Evolutionary conservation across 92 coral and sea anemone species (phyloP), one percentile per base, ranked within the genome.

Genomic region (Zoanthus gigantus): DNA sequence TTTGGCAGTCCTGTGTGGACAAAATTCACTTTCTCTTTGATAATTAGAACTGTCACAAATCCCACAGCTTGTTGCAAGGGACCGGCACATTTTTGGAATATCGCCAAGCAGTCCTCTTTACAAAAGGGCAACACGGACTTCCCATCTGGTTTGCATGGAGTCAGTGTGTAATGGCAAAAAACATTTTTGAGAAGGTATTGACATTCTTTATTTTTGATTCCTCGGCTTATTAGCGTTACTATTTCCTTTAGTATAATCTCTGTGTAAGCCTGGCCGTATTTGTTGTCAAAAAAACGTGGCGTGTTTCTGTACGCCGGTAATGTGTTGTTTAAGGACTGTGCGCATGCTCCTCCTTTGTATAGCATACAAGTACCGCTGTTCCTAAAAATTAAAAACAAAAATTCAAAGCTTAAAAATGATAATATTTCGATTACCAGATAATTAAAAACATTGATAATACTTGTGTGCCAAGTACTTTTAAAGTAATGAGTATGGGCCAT

Each of bases 271-370:
- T 91, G 72, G 28, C 99, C 96, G 10, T 92, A 88, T 71, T 87
- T 91, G 95, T 97, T 94, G 79, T 94, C 98, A 74, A 97, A 61
- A 88, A 97, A 97, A 31, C 99, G 94, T 0, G 90, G 94, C 0
- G 94, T 86, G 23, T 86, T 69, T 17, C 94, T 86, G 71, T 86
- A 86, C 11, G 78, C 4, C 4, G 88, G 75, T 9, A 97, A 87
- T 2, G 99, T 93, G 18, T 88, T 74, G 92, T 94, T 97, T 2
- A 97, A 56, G 15, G 94, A 79, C 0, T 71, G 17, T 7, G 61
- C 71, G 58, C 99, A 97, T 18, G 90, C 83, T 7, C 77, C 30
- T 61, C 93, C 95, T 52, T 79, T 81, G 71, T 95, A 95, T 18
- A 71, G 52, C 78, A 92, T 87, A 45, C 99, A 97, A 0, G 85